Conservation (phyloP, 2,797 vertebrate species). For the Rallus crepitans region DNA sequence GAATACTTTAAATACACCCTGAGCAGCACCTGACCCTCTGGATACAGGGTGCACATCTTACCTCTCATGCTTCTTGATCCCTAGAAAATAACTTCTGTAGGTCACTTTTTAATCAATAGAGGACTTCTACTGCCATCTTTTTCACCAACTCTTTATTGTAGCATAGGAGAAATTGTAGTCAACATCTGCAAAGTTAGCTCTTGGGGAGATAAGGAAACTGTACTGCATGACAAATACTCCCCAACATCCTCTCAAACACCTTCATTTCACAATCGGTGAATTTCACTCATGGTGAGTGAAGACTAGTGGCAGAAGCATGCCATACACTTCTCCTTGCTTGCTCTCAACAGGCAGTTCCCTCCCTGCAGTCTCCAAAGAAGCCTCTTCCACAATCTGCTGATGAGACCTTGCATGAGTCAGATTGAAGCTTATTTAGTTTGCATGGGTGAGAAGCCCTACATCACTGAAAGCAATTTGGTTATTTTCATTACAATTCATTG, state of each 20-base stretch:
- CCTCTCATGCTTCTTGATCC: neutral
- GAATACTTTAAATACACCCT: neutral
- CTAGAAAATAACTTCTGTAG: neutral
- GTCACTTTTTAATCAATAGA: neutral
- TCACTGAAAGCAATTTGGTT: neutral
- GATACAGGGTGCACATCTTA: neutral
- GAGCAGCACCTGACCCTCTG: rapidly evolving
- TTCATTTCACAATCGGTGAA: neutral
- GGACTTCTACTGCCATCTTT: neutral
- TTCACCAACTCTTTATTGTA: rapidly evolving
- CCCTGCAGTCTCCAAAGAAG: neutral
- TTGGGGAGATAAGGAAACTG: neutral
- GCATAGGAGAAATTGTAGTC: neutral
- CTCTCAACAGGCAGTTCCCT: neutral
- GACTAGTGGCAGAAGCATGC: neutral
- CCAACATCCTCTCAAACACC: neutral
- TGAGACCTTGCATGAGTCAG: neutral
- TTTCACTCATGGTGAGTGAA: neutral
- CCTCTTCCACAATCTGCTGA: neutral
- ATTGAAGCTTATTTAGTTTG: neutral
- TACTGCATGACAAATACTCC: neutral
- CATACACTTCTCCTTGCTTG: neutral
- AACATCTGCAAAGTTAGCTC: neutral
- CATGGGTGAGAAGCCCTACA: neutral
- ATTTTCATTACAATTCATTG: neutral